Evolutionary conservation across 2,888 invertebrate genomes (phyloP), one percentile per base, ranked within the genome.

Genomic region (Tanytarsus gracilentus): DNA sequence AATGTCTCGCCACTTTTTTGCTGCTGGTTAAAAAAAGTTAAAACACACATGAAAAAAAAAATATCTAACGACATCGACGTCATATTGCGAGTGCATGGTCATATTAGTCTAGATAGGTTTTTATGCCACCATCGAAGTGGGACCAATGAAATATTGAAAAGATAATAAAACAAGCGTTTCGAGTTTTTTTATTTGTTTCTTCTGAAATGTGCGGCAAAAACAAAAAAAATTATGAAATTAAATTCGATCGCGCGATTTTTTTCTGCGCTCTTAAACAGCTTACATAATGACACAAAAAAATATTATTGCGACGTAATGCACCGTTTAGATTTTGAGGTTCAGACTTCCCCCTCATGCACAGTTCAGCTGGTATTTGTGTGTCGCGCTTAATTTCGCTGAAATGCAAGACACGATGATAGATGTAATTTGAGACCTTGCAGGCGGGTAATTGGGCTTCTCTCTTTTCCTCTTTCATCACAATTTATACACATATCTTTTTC

Each of bases 281-380:
- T 36, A 44, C 18, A 44, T 44, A 44, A 44, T 44, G 16, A 44
- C 44, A 11, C 44, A 21, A 44, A 39, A 39, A 44, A 44, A 44
- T 9, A 23, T 44, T 44, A 44, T 44, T 40, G 40, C 40, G 40
- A 40, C 40, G 40, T 40, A 18, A 44, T 44, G 44, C 44, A 44
- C 11, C 18, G 21, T n/a, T n/a, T n/a, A n/a, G n/a, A n/a, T n/a
- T n/a, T n/a, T n/a, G n/a, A n/a, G n/a, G 23, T 44, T 18, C 21
- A 44, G 44, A 44, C 44, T 44, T 44, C 44, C 44, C 44, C n/a
- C n/a, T n/a, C n/a, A n/a, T n/a, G n/a, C n/a, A n/a, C n/a, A n/a
- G n/a, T n/a, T 44, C 44, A 44, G 44, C 44, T 44, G 44, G 44
- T n/a, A n/a, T 44, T 44, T 44, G 23, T 44, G 44, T 44, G 21